Base-by-base conservation (phyloP, 2,888 invertebrate species). In the Gastracanthus pulcherrimus region DNA sequence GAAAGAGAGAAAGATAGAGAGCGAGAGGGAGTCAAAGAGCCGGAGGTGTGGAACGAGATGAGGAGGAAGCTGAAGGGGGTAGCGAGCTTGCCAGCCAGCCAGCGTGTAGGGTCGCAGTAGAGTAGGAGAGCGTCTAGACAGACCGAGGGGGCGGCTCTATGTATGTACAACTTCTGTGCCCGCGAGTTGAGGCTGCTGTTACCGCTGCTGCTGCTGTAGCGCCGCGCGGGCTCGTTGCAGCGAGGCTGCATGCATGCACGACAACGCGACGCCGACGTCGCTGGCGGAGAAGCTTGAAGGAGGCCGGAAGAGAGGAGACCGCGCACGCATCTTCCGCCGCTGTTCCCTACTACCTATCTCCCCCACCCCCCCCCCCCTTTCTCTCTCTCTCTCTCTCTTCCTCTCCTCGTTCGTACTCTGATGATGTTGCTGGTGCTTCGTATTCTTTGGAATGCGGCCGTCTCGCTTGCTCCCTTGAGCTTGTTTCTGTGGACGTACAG, bases 121-220 rank as follows among this genome's bases (percentile, higher is more conserved):
- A 89, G 90, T 89, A 89, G 88, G 90, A 90, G 89, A 89, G 88
- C 88, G 90, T 90, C 90, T 90, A 90, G 90, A 90, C 90, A 88
- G 88, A 87, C 89, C 82, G 82, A 60, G 76, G 87, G 89, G 88
- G 87, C 85, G 85, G 87, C 85, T 72, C 31, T 48, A n/a, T 38
- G 41, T 36, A 7, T 66, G 38, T 55, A 45, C 38, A 38, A 69
- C 60, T 45, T 45, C n/a, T n/a, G n/a, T n/a, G n/a, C n/a, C n/a
- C n/a, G n/a, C n/a, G n/a, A n/a, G n/a, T n/a, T n/a, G 76, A 38
- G 66, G 75, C 36, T 55, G 34, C n/a, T 23, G 83, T 78, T 84
- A 78, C 81, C 75, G 85, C 81, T n/a, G n/a, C n/a, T n/a, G 81
- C 86, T n/a, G n/a, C n/a, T n/a, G n/a, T n/a, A n/a, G n/a, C n/a